Evolutionary conservation across 2,113 vertebrate genomes (phyloP).

Genomic region (Amazona guildingii): DNA sequence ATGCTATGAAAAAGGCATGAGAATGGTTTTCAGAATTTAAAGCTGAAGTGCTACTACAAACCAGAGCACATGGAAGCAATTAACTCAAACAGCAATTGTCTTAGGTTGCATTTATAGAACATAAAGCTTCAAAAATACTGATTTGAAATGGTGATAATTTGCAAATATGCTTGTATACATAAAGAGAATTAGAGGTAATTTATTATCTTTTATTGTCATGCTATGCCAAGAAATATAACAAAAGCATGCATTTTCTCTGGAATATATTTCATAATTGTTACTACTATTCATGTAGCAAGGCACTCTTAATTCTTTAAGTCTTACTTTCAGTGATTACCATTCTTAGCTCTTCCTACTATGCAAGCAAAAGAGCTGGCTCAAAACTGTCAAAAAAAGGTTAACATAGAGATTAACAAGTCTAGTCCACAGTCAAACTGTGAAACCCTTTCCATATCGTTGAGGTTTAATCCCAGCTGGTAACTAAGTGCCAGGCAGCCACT

Average conservation of each 20-base stretch:
- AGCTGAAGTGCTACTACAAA: neutral
- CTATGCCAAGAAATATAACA: neutral
- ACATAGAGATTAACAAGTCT: neutral
- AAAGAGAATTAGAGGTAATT: neutral
- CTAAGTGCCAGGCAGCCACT: neutral
- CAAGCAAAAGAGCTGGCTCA: neutral
- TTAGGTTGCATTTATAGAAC: neutral
- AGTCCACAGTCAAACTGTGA: neutral
- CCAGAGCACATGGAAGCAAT: slow-evolving; percentile 3
- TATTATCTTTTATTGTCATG: neutral
- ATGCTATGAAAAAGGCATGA: neutral
- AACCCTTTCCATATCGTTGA: neutral
- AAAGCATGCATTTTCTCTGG: neutral
- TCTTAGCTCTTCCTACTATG: neutral
- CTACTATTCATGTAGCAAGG: neutral
- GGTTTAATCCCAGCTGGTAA: neutral
- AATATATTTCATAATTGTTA: neutral
- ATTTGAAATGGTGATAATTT: neutral
- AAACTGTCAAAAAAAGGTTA: neutral
- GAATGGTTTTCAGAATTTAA: neutral
- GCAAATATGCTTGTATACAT: neutral
- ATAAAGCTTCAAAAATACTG: neutral
- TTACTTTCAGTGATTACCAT: neutral
- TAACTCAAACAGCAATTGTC: neutral
- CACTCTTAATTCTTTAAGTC: neutral